Evolutionary conservation across 2,888 invertebrate species (phyloP).

Genomic region (Caenorhabditis sinica): DNA sequence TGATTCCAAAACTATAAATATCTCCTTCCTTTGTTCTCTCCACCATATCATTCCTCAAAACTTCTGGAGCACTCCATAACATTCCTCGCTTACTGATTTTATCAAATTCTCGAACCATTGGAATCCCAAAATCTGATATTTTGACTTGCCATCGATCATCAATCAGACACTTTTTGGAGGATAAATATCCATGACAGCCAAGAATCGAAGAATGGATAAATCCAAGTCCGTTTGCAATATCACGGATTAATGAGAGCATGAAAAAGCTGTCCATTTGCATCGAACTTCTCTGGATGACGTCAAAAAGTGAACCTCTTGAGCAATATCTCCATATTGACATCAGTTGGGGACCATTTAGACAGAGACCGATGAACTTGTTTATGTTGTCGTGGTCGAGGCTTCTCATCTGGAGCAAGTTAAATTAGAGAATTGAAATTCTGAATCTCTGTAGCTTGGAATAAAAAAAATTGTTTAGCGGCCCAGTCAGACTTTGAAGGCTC

Average conservation of each 20-base stretch:
- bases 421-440: too few species aligned
- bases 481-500: too few species aligned
- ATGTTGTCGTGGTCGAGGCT: conserved; percentile 77
- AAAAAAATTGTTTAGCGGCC: too few species aligned
- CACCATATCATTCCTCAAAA: conserved; percentile 61
- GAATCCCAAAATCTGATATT: conserved; percentile 62
- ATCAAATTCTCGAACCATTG: conserved; percentile 22
- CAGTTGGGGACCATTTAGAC: conserved; percentile 75
- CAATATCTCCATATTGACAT: conserved; percentile 80
- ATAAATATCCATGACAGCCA: conserved; percentile 51
- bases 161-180: conserved; percentile 69
- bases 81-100: conserved; percentile 64
- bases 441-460: too few species aligned
- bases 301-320: conserved; percentile 72
- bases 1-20: conserved; percentile 75
- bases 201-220: conserved; percentile 61
- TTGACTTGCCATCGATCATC: conserved; percentile 78
- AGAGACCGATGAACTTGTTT: conserved; percentile 80
- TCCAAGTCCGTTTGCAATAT: conserved; percentile 66
- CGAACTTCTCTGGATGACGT: conserved; percentile 59
- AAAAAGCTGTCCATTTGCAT: conserved; percentile 81
- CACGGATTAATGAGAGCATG: conserved; percentile 78
- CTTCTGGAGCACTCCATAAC: conserved; percentile 77
- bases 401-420: conserved; percentile 72
- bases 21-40: conserved; percentile 63